Evolutionary conservation across 2,113 vertebrate genomes (phyloP).

Genomic region (Sialia sialis): DNA sequence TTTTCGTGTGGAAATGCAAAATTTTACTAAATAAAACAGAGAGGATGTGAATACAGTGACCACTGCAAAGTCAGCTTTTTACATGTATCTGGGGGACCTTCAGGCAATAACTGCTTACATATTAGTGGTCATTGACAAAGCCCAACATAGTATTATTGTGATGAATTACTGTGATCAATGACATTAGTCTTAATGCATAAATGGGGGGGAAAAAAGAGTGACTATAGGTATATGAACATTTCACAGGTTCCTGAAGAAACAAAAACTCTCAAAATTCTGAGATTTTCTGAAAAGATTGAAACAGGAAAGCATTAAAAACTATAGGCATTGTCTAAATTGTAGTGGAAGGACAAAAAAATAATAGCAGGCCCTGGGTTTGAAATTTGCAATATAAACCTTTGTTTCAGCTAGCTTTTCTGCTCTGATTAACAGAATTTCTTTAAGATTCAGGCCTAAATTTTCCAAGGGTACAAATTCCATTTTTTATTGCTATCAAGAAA

Average conservation of each 20-base stretch:
- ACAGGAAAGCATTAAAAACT: background rate
- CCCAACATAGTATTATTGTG: background rate
- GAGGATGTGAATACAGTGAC: background rate
- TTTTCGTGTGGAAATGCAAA: conserved; percentile 9
- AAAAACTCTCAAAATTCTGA: background rate
- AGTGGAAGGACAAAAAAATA: background rate
- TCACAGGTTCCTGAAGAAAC: background rate
- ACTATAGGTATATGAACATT: background rate
- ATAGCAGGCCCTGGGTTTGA: background rate
- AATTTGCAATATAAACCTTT: background rate
- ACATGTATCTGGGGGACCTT: background rate
- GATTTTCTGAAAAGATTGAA: background rate
- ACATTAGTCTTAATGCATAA: background rate
- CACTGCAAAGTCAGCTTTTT: background rate
- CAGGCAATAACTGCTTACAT: background rate
- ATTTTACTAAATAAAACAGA: background rate
- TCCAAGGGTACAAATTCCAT: background rate
- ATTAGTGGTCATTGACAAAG: background rate
- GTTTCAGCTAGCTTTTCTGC: background rate
- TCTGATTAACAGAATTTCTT: background rate
- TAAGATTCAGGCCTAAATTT: background rate
- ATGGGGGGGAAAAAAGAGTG: background rate
- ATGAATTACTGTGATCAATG: background rate
- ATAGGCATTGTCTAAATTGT: background rate
- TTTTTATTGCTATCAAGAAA: background rate